A percentile compares a stretch with the other conserved stretches of the same genome.
Conservation (phyloP, 2,888 invertebrate genomes). For the Rhabditoides inermis region DNA sequence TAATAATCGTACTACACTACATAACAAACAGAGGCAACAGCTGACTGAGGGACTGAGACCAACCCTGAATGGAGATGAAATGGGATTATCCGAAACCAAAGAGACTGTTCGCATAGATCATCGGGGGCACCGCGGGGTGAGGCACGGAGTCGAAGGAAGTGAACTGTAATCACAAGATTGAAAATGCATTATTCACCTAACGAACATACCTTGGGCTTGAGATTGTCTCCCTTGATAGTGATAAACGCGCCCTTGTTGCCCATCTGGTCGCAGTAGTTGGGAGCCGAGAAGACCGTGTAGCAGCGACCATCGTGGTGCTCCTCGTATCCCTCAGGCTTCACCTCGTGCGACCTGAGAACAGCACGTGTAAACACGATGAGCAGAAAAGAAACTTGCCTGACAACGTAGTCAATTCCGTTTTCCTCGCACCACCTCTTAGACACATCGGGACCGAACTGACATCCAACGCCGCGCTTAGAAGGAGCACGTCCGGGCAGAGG, state of each 20-base stretch:
- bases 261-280: slow-evolving; percentile 90
- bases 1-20: no score
- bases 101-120: slow-evolving; percentile 42
- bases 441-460: slow-evolving; percentile 93
- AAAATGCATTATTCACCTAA: neutral
- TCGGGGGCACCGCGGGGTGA: slow-evolving; percentile 46
- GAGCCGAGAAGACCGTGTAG: slow-evolving; percentile 94
- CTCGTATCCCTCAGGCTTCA: slow-evolving; percentile 91
- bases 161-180: slow-evolving; percentile 59
- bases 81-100: slow-evolving; percentile 20
- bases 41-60: no score
- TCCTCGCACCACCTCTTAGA: slow-evolving; percentile 73
- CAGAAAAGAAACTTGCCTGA: slow-evolving; percentile 60
- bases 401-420: slow-evolving; percentile 84
- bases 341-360: slow-evolving; percentile 75
- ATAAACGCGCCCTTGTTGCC: slow-evolving; percentile 97
- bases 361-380: neutral
- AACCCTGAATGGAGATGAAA: no score
- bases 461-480: slow-evolving; percentile 92
- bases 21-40: no score
- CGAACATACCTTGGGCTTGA: slow-evolving; percentile 15
- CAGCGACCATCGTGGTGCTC: slow-evolving; percentile 86
- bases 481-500: slow-evolving; percentile 76
- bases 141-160: slow-evolving; percentile 85
- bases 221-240: slow-evolving; percentile 69